These are phyloP conservation scores for Mercenaria mercenaria DNA, from an alignment of 1,140 invertebrate genomes.

Conservation along the genomic window DNA sequence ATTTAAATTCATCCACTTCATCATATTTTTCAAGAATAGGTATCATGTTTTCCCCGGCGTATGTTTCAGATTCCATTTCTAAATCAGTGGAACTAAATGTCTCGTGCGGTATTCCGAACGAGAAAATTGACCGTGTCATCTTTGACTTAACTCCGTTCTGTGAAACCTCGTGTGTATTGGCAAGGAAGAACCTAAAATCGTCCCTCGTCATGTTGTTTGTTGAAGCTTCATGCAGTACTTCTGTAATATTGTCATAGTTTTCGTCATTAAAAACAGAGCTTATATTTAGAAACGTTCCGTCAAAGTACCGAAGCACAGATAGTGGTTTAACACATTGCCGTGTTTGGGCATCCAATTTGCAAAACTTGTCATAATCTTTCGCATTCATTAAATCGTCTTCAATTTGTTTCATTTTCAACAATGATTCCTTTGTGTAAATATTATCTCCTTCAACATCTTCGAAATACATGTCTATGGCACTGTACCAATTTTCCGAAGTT, in stretches of 20 bases:
- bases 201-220: conserved; percentile 41
- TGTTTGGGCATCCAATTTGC: conserved; percentile 26
- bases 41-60: background rate
- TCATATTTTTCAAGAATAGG: background rate
- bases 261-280: conserved; percentile 66
- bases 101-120: conserved; percentile 25
- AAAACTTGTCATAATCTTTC: conserved; percentile 46
- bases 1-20: background rate
- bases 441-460: conserved; percentile 18
- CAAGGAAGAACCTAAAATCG: conserved; percentile 44
- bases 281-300: conserved; percentile 60
- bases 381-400: conserved; percentile 52
- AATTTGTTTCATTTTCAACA: conserved; percentile 57
- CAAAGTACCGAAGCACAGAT: conserved; percentile 68
- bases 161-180: background rate
- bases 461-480: conserved; percentile 42
- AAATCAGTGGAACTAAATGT: background rate
- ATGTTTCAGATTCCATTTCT: background rate
- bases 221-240: conserved; percentile 53
- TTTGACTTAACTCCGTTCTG: background rate
- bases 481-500: background rate
- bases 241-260: conserved; percentile 55
- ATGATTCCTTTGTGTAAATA: conserved; percentile 55
- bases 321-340: conserved; percentile 34
- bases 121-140: conserved; percentile 16